phyloP scores from a whole-genome alignment of 2,888 invertebrate species.

The Choreutis nemorana region DNA sequence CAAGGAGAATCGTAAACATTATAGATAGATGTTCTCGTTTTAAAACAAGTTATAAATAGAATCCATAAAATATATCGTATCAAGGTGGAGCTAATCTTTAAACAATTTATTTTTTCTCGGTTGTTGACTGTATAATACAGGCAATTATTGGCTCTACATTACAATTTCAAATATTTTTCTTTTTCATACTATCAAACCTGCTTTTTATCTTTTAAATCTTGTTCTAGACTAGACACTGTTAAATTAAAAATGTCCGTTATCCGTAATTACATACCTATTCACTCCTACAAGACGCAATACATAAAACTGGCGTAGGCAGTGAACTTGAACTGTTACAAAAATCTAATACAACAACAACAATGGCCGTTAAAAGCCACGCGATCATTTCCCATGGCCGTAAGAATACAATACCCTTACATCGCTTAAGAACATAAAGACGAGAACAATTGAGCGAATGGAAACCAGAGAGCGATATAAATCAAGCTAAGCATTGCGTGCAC shows the following conservation, averaged over 20 bases:
- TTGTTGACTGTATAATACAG: slow-evolving; percentile 35
- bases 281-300: too few species aligned
- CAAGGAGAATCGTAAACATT: too few species aligned
- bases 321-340: slow-evolving; percentile 30
- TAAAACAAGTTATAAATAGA: slow-evolving; percentile 16
- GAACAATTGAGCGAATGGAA: slow-evolving; percentile 57
- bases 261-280: too few species aligned
- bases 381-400: slow-evolving; percentile 45
- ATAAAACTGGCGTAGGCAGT: too few species aligned
- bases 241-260: too few species aligned
- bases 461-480: slow-evolving; percentile 61
- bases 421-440: slow-evolving; percentile 45
- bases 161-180: slow-evolving; percentile 23
- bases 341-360: slow-evolving; percentile 22
- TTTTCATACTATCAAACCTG: too few species aligned
- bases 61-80: slow-evolving; percentile 30
- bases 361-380: slow-evolving; percentile 37
- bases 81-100: slow-evolving; percentile 36
- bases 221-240: too few species aligned
- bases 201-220: too few species aligned
- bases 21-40: slow-evolving; percentile 14
- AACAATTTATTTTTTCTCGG: slow-evolving; percentile 26
- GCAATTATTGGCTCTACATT: slow-evolving; percentile 40
- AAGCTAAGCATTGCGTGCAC: slow-evolving; percentile 58
- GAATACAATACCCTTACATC: slow-evolving; percentile 53